phyloP scores from a whole-genome alignment of 2,113 vertebrate genomes.

The Riparia riparia region DNA sequence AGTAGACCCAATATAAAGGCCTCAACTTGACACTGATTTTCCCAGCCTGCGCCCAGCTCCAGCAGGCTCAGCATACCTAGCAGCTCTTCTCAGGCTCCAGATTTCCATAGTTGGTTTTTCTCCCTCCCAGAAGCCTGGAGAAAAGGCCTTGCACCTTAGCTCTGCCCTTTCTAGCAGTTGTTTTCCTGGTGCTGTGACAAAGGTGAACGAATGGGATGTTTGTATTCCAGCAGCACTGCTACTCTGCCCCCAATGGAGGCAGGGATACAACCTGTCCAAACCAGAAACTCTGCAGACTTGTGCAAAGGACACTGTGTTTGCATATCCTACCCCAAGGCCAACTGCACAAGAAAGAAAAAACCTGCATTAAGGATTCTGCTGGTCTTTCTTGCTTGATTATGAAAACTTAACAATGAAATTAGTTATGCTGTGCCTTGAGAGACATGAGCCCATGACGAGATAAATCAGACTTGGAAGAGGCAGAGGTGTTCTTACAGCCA shows the following conservation, averaged over 20 bases:
- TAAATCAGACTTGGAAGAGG: neutral
- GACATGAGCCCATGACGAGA: rapidly evolving
- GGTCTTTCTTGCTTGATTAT: neutral
- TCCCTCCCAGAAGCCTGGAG: neutral
- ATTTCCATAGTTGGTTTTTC: neutral
- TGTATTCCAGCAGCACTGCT: neutral
- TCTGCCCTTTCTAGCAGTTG: neutral
- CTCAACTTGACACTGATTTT: neutral
- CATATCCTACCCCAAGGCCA: neutral
- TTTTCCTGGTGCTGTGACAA: neutral
- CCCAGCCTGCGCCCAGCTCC: slow-evolving; percentile 12
- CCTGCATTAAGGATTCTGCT: neutral
- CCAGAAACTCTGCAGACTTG: neutral
- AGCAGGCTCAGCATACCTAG: neutral
- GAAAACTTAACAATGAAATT: neutral
- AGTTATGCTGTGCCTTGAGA: neutral
- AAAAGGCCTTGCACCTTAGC: neutral
- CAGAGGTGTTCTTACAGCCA: neutral
- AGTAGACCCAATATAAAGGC: slow-evolving; percentile 23
- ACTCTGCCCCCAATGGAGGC: rapidly evolving
- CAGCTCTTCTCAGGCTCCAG: neutral
- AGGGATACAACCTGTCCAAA: neutral
- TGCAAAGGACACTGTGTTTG: neutral
- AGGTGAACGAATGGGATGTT: neutral
- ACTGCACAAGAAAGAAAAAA: neutral